Conservation (phyloP, 2,797 vertebrate genomes). For the Dermochelys coriacea region DNA sequence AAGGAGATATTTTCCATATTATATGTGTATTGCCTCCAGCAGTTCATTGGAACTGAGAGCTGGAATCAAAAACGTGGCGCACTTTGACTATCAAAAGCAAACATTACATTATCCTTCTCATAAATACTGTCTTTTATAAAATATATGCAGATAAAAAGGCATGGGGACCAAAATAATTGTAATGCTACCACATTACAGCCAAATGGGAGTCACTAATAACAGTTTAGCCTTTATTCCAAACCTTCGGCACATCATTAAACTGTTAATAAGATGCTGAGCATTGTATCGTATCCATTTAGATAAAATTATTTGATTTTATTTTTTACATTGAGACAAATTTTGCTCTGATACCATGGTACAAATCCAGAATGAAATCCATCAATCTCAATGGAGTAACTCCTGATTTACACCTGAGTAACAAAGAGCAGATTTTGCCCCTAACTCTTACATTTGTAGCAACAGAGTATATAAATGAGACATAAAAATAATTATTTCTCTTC, state of each 20-base stretch:
- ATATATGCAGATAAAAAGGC: not conserved
- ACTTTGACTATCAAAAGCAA: constrained; percentile 49
- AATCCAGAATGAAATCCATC: not conserved
- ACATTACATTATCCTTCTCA: not conserved
- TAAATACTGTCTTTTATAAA: constrained; percentile 7
- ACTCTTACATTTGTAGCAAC: not conserved
- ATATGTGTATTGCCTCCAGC: constrained; percentile 48
- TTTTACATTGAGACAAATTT: not conserved
- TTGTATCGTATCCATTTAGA: not conserved
- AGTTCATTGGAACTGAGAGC: constrained; percentile 42
- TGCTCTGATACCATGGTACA: not conserved
- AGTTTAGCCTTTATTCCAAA: not conserved
- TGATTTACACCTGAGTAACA: not conserved
- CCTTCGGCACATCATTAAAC: not conserved
- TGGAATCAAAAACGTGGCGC: constrained; percentile 61
- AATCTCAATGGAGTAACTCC: not conserved
- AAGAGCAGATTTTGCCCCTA: not conserved
- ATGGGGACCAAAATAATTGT: not conserved
- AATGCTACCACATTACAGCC: not conserved
- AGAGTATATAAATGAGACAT: not conserved
- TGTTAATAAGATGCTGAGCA: not conserved
- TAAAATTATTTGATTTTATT: not conserved
- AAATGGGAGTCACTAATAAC: not conserved
- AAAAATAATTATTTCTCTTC: not conserved
- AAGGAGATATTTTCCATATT: constrained; percentile 49